Conservation (phyloP, 2,888 invertebrate genomes). For the Cetonia aurata region DNA sequence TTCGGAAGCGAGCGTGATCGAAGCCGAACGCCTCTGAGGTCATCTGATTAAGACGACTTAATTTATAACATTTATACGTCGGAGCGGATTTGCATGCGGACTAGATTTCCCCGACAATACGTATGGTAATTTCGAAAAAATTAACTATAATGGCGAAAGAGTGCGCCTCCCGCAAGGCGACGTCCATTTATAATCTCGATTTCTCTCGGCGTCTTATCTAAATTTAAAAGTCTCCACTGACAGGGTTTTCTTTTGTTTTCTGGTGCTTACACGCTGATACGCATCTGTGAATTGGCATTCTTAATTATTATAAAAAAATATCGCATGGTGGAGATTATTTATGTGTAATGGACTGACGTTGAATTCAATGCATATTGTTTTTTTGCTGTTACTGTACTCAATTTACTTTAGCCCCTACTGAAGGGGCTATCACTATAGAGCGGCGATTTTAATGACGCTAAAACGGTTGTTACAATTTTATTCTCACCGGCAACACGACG, state of each 20-base stretch:
- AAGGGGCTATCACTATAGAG: neutral
- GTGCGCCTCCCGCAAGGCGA: neutral
- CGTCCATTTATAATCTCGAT: conserved; percentile 4
- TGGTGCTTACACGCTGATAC: neutral
- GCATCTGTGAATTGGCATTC: neutral
- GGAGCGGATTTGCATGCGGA: neutral
- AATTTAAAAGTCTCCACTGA: neutral
- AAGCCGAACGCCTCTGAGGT: neutral
- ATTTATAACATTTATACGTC: conserved; percentile 14
- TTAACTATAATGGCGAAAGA: conserved; percentile 8
- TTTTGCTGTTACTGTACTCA: neutral
- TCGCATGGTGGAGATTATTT: neutral
- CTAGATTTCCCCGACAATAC: neutral
- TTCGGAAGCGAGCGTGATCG: neutral
- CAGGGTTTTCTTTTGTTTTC: neutral
- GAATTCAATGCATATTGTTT: neutral
- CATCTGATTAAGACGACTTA: conserved; percentile 16
- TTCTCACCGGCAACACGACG: too few species aligned
- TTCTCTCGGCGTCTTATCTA: neutral
- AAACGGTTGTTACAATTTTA: too few species aligned
- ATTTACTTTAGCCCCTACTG: neutral
- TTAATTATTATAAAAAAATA: neutral
- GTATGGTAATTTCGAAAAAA: conserved; percentile 8
- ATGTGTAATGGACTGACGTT: neutral
- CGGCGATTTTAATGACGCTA: too few species aligned